These are phyloP conservation scores for Agrotis puta DNA, from an alignment of 2,888 invertebrate species.

Conservation along the genomic window DNA sequence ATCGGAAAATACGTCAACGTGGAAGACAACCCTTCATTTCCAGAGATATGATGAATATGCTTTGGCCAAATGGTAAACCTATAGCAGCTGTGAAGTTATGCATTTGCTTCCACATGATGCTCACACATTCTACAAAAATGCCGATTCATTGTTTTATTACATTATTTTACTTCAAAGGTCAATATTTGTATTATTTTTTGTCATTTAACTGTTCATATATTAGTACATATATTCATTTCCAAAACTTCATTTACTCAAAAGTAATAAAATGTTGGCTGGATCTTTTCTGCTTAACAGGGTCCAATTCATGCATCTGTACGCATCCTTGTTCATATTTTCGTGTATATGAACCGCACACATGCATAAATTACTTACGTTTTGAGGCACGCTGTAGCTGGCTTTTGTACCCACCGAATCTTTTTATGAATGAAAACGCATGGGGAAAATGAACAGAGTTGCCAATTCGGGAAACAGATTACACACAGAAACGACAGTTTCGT, in stretches of 20 bases:
- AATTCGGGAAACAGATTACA: too few relatives aligned
- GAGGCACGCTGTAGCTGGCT: too few relatives aligned
- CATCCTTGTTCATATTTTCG: too few relatives aligned
- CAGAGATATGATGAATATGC: constrained; percentile 5
- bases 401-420: too few relatives aligned
- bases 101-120: constrained; percentile 7
- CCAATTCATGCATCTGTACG: too few relatives aligned
- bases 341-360: too few relatives aligned
- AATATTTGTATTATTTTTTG: constrained; percentile 1
- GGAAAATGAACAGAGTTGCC: too few relatives aligned
- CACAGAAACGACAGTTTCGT: too few relatives aligned
- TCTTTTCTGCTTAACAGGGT: constrained; percentile 12
- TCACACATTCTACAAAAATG: constrained; percentile 10
- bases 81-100: constrained; percentile 8
- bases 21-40: neutral
- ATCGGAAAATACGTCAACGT: constrained; percentile 3
- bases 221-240: neutral
- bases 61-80: constrained; percentile 15
- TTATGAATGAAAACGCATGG: too few relatives aligned
- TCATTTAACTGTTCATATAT: constrained; percentile 11
- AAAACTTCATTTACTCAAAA: constrained; percentile 16
- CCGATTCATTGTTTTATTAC: neutral
- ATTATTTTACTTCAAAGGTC: neutral
- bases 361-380: too few relatives aligned
- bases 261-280: constrained; percentile 3